Conservation (phyloP, 2,888 invertebrate species). For the Leptothorax acervorum region DNA sequence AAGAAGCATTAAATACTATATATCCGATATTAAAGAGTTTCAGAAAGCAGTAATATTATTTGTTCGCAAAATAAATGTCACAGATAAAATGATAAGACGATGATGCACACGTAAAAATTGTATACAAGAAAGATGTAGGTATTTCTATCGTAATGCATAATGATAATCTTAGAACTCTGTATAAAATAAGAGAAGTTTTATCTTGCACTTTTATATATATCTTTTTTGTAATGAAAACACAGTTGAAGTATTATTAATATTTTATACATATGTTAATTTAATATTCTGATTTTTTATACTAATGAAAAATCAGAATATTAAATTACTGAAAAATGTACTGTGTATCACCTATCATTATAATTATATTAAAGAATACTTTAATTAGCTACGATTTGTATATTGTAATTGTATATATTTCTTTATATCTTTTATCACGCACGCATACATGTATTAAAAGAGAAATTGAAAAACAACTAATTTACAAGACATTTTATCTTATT, state of each 20-base stretch:
- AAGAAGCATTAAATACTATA: constrained; percentile 97
- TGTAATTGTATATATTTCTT: not conserved
- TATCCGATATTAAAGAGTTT: constrained; percentile 98
- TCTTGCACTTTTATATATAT: constrained; percentile 15
- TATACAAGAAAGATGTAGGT: not conserved
- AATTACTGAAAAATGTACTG: not conserved
- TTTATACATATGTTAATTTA: not conserved
- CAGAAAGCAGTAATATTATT: constrained; percentile 90
- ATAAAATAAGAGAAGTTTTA: not conserved
- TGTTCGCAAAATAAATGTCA: not conserved
- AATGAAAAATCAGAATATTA: too few species aligned
- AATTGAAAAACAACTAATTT: not conserved
- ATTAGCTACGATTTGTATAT: not conserved
- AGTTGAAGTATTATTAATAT: not conserved
- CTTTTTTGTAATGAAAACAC: not conserved
- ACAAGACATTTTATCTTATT: not conserved
- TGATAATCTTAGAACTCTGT: not conserved
- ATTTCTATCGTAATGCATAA: not conserved
- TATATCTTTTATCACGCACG: not conserved
- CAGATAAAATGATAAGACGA: constrained; percentile 19
- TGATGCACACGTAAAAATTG: not conserved
- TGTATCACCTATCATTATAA: not conserved
- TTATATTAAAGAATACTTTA: not conserved
- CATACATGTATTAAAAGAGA: not conserved
- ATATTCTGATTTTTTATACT: not conserved